Evolutionary conservation across 2,797 vertebrate species (phyloP), one percentile per base, ranked within the genome.

Genomic region (Anas georgica): DNA sequence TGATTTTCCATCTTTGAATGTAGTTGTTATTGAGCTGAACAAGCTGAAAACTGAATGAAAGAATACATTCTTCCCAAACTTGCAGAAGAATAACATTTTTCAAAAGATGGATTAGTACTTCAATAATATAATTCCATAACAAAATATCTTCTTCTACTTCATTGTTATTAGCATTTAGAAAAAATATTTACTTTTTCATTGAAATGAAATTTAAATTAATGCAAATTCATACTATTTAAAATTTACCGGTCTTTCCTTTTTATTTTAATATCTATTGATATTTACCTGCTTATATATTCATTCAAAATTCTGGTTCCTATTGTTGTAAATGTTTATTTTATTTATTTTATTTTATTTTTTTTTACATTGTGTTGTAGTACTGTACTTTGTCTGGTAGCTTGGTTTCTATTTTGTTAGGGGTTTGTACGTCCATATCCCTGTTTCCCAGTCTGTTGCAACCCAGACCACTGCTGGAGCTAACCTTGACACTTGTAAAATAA

Each of bases 1-100:
- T 91, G 58, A 85, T 91, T 86, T 90, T 78, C 33, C 15, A 46
- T 31, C 37, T 92, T 92, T 78, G 58, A 75, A 74, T 83, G 17
- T 73, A 90, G 41, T 66, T 85, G 17, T 78, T 86, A 68, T n/a
- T 68, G 76, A 95, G 45, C 18, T 59, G 73, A 85, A 77, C 67
- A 90, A 75, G 12, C 10, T 92, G 29, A 63, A 81, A 95, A 66
- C 25, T 17, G 33, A 83, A 88, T 8, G 20, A 77, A 89, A 82
- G 12, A 74, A 67, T 66, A 55, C 39, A 28, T 80, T 50, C 48
- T 73, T 81, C 39, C 75, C 64, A 28, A 17, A 85, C 7, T 4
- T 39, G 13, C 28, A 88, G 78, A 79, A 88, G 17, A 70, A 64
- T 56, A 82, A 45, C 2, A 10, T 55, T 23, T 56, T 25, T 60